Evolutionary conservation across 2,113 vertebrate species (phyloP), one percentile per base, ranked within the genome.

Genomic region (Sylvietta virens): DNA sequence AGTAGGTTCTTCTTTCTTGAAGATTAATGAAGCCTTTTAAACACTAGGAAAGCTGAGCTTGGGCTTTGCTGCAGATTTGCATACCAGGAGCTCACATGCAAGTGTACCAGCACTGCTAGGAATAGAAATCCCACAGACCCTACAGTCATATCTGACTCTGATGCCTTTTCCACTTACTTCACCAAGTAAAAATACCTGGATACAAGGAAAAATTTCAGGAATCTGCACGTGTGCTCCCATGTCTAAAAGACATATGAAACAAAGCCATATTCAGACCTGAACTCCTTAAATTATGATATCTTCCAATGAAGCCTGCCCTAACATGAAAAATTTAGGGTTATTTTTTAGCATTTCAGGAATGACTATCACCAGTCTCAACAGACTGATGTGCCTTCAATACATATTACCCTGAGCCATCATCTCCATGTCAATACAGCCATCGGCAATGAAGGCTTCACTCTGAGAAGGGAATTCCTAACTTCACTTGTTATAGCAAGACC

Each of bases 381-480:
- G 95, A 94, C 87, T 96, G 78, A 95, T 78, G 28, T 93, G 81
- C 92, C 84, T 96, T 98, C 96, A 88, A 95, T 93, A 97, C 93
- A 96, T 95, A 90, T 95, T 95, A 95, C 95, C 94, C 90, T 97
- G 86, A 97, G 95, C 97, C 94, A 97, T 97, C 96, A 97, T 94
- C 97, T 97, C 96, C 97, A 93, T 96, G 98, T 98, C 98, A 97
- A 97, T 98, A 96, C 40, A 86, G 90, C 86, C 95, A 94, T 97
- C 98, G 97, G 66, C 97, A 98, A 93, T 95, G 95, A 93, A 96
- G 91, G 76, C 80, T 95, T 94, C 92, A 90, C 95, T 95, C 92
- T 74, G 90, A 90, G 90, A 96, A 93, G 97, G 95, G 98, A 98
- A 98, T 97, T 95, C 96, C 82, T 96, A 97, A 96, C 62, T 98